phyloP scores from a whole-genome alignment of 2,113 vertebrate species.

The Probosciger aterrimus region DNA sequence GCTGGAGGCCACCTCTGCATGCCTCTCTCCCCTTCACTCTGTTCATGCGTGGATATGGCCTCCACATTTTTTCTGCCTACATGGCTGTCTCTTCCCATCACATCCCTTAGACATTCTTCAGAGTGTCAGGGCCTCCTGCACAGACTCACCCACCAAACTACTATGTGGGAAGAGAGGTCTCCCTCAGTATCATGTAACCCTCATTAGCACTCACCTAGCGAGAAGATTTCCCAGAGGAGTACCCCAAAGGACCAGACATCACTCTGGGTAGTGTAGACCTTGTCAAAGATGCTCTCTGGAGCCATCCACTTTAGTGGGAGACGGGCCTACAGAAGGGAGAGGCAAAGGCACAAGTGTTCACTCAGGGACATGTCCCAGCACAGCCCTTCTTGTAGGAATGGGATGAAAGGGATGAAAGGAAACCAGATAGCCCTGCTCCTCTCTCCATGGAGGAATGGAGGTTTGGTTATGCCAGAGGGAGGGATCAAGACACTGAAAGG shows the following conservation, averaged over 20 bases:
- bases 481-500: background rate
- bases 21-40: background rate
- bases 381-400: background rate
- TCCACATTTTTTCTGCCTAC: background rate
- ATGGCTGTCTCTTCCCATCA: rapidly evolving
- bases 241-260: conserved; percentile 99
- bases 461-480: background rate
- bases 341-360: background rate
- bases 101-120: background rate
- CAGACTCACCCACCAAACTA: background rate
- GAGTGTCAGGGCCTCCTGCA: background rate
- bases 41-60: background rate
- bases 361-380: background rate
- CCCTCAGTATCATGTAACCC: background rate
- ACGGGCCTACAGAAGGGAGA: conserved; percentile 79
- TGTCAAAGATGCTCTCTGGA: conserved; percentile 98
- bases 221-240: conserved; percentile 99
- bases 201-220: conserved; percentile 81
- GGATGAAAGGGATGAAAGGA: background rate
- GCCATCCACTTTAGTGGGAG: conserved; percentile 99
- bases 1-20: background rate
- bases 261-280: conserved; percentile 96
- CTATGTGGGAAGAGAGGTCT: background rate
- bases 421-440: background rate
- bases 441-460: background rate